phyloP scores from a whole-genome alignment of 2,888 invertebrate genomes.

The Lobophora halterata region DNA sequence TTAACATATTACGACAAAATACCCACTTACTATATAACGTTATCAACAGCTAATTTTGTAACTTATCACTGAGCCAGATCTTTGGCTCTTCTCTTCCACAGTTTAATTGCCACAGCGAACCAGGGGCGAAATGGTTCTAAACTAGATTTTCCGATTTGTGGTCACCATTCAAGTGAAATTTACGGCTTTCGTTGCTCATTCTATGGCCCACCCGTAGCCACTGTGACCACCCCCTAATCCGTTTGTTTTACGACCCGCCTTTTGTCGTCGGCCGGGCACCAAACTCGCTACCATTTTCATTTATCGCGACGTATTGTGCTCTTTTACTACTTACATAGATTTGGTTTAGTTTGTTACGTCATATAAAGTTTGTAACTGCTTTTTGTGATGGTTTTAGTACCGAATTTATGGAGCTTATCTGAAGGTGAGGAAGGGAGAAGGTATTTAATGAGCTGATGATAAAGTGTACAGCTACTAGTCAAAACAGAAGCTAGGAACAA shows the following conservation, averaged over 20 bases:
- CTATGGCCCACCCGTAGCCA: slow-evolving; percentile 23
- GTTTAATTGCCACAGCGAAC: too few species aligned
- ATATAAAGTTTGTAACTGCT: slow-evolving; percentile 26
- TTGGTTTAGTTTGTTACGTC: slow-evolving; percentile 45
- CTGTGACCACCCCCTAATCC: slow-evolving; percentile 66
- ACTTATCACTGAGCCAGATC: too few species aligned
- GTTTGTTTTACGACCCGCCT: slow-evolving; percentile 68
- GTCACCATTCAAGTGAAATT: too few species aligned
- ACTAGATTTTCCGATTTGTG: too few species aligned
- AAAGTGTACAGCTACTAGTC: too few species aligned
- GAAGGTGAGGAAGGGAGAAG: slow-evolving; percentile 17
- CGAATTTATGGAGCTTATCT: slow-evolving; percentile 13
- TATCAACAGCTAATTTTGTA: too few species aligned
- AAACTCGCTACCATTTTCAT: slow-evolving; percentile 64
- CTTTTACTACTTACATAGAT: slow-evolving; percentile 43
- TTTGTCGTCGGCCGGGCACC: slow-evolving; percentile 52
- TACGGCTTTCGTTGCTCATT: too few species aligned
- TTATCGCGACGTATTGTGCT: slow-evolving; percentile 62
- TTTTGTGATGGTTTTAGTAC: slow-evolving; percentile 20
- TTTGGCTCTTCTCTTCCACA: too few species aligned
- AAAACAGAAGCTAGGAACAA: too few species aligned
- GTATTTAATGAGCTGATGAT: slow-evolving; percentile 1
- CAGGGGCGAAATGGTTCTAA: too few species aligned
- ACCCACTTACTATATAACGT: too few species aligned
- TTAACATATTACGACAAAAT: too few species aligned